Percentiles rank a stretch among this genome's conserved stretches.
Conservation (phyloP, 2,888 invertebrate genomes). For the Hedya salicella region DNA sequence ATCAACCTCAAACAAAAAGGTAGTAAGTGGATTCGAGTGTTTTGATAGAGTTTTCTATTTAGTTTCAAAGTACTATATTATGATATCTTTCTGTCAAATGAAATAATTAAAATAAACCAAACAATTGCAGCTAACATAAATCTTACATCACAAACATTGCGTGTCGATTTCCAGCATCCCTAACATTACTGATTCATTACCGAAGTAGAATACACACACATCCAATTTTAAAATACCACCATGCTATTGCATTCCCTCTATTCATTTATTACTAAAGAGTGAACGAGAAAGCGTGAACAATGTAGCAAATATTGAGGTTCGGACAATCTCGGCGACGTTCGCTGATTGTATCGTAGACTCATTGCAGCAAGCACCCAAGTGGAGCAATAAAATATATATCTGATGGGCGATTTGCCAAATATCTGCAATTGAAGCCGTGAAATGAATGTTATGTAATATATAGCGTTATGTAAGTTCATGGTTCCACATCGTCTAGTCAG, state of each 20-base stretch:
- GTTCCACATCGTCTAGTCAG: background rate
- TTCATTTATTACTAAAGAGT: background rate
- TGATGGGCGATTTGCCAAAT: slow-evolving; percentile 42
- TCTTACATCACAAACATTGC: background rate
- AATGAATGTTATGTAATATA: slow-evolving; percentile 13
- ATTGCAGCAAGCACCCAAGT: slow-evolving; percentile 35
- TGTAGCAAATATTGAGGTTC: background rate
- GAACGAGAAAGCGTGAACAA: background rate
- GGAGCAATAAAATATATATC: slow-evolving; percentile 40
- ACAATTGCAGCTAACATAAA: background rate
- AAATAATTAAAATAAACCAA: too few relatives aligned
- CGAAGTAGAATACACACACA: background rate
- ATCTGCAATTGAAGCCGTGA: slow-evolving; percentile 26
- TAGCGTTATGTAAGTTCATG: background rate
- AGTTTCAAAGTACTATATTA: too few relatives aligned
- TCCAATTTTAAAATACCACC: background rate
- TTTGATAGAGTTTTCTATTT: too few relatives aligned
- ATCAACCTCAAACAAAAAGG: too few relatives aligned
- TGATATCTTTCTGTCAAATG: too few relatives aligned
- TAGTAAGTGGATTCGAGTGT: too few relatives aligned
- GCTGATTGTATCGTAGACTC: slow-evolving; percentile 25
- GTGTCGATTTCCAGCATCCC: background rate
- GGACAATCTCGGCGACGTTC: background rate
- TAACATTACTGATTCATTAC: background rate
- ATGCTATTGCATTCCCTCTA: background rate